Percentiles rank a stretch among this genome's conserved stretches.
phyloP scores from a whole-genome alignment of 1,140 invertebrate species.

The Idris sp. region DNA sequence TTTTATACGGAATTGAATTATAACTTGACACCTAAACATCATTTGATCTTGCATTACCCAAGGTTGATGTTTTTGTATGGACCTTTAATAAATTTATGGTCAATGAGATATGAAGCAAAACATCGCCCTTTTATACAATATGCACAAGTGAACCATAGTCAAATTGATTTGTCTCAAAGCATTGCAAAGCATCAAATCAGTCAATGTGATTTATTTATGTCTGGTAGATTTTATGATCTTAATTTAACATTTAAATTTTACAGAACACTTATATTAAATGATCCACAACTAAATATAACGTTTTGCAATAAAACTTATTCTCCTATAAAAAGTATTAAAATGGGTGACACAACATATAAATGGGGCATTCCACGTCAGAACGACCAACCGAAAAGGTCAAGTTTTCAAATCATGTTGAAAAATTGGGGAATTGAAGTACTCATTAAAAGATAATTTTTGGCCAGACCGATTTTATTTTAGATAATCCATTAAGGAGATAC shows the following conservation, averaged over 20 bases:
- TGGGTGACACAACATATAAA: too few species aligned
- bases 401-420: too few species aligned
- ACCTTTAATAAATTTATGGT: slow-evolving; percentile 23
- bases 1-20: slow-evolving; percentile 12
- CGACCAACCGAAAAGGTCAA: too few species aligned
- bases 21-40: slow-evolving; percentile 26
- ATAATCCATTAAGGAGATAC: too few species aligned
- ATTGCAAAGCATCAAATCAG: slow-evolving; percentile 2
- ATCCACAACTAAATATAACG: not conserved
- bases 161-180: not conserved
- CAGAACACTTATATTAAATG: not conserved
- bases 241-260: slow-evolving; percentile 1
- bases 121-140: slow-evolving; percentile 20
- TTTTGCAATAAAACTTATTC: slow-evolving; percentile 5
- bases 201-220: not conserved
- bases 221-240: not conserved
- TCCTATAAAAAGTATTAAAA: slow-evolving; percentile 4
- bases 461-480: too few species aligned
- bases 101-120: slow-evolving; percentile 21
- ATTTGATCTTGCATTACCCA: slow-evolving; percentile 26
- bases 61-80: slow-evolving; percentile 25
- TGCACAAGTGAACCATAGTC: slow-evolving; percentile 12
- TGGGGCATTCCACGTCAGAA: too few species aligned
- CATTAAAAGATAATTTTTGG: too few species aligned
- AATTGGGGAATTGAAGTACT: too few species aligned